phyloP scores from a whole-genome alignment of 2,797 vertebrate genomes.

The Clarias fuscus region DNA sequence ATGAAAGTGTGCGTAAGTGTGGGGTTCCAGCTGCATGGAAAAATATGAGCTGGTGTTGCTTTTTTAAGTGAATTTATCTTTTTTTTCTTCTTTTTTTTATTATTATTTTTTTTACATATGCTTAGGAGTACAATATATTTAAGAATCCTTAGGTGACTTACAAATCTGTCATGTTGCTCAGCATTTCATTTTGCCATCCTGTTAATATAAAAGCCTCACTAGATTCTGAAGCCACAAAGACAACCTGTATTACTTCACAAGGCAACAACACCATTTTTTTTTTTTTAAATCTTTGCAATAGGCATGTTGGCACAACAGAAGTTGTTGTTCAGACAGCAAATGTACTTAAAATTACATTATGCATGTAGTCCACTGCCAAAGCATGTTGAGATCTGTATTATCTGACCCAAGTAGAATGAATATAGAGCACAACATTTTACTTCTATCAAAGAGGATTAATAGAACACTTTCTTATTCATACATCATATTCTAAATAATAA shows the following conservation, averaged over 20 bases:
- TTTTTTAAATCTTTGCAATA: not conserved
- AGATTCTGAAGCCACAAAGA: not conserved
- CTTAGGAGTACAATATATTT: not conserved
- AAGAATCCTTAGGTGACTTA: not conserved
- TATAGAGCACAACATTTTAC: not conserved
- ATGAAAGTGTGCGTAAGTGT: not conserved
- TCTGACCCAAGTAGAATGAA: not conserved
- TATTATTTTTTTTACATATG: not conserved
- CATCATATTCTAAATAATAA: not conserved
- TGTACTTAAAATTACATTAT: constrained; percentile 12
- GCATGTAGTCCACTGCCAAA: not conserved
- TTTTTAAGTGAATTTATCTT: not conserved
- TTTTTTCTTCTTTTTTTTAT: not conserved
- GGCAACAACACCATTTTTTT: too few species aligned
- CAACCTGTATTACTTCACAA: too few species aligned
- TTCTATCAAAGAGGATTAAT: not conserved
- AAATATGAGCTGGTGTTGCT: not conserved
- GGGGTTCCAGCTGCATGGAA: not conserved
- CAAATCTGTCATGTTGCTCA: not conserved
- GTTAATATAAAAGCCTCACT: not conserved
- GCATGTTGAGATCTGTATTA: not conserved
- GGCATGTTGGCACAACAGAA: not conserved
- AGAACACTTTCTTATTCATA: not conserved
- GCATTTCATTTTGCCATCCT: not conserved
- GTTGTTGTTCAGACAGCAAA: not conserved